phyloP scores from a whole-genome alignment of 2,113 vertebrate genomes.

The Porphyrio hochstetteri region DNA sequence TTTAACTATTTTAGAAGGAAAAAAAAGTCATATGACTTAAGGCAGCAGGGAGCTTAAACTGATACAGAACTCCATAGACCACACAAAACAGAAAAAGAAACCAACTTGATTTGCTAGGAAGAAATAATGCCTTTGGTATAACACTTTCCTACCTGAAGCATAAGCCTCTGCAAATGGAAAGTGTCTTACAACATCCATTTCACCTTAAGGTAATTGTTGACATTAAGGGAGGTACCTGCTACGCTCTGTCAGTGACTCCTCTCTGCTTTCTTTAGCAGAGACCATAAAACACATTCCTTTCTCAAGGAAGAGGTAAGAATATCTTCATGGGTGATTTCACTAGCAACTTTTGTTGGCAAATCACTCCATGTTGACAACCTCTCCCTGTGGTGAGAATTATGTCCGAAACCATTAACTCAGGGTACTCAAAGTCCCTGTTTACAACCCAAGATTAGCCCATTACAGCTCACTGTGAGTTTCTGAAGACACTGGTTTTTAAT shows the following conservation, averaged over 20 bases:
- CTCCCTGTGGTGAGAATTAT: neutral
- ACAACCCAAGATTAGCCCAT: neutral
- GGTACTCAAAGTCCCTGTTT: neutral
- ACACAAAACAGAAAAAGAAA: neutral
- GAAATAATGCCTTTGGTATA: neutral
- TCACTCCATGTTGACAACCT: neutral
- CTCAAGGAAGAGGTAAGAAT: neutral
- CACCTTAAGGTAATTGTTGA: neutral
- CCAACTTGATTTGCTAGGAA: neutral
- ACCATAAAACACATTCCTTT: neutral
- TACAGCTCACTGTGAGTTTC: neutral
- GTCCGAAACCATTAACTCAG: neutral
- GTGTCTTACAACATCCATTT: neutral
- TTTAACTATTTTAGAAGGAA: neutral
- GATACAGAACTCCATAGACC: neutral
- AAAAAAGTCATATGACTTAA: neutral
- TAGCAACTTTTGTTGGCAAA: conserved; percentile 10
- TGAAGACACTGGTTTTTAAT: neutral
- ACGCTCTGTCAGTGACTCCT: neutral
- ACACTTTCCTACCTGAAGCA: neutral
- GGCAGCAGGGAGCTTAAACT: neutral
- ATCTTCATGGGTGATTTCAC: conserved; percentile 14
- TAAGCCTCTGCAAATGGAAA: neutral
- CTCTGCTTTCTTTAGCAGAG: neutral
- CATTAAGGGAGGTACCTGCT: neutral